Conservation (phyloP, 2,113 vertebrate species). For the Cebidichthys violaceus region DNA sequence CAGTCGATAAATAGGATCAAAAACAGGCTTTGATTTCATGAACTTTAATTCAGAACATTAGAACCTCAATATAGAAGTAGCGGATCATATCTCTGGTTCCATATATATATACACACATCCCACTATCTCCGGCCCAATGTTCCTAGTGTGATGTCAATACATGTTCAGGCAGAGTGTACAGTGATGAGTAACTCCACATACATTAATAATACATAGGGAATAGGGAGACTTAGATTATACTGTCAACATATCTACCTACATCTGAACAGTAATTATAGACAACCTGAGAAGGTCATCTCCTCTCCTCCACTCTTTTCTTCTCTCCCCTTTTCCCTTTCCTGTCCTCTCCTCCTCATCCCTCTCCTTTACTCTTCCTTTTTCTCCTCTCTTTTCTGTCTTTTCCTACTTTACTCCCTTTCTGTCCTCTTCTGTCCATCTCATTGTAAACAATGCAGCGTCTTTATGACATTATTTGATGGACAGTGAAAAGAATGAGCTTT, state of each 20-base stretch:
- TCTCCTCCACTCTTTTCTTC: background rate
- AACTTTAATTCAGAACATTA: background rate
- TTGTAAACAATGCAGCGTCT: background rate
- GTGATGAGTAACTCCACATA: background rate
- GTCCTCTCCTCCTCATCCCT: too few species aligned
- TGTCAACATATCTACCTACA: background rate
- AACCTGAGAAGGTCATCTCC: constrained; percentile 1
- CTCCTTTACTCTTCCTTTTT: too few species aligned
- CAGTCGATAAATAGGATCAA: background rate
- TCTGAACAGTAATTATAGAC: constrained; percentile 18
- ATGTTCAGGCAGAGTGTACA: background rate
- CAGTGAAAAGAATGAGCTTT: background rate
- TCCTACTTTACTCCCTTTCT: too few species aligned
- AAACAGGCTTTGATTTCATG: background rate
- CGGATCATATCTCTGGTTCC: background rate
- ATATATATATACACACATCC: background rate
- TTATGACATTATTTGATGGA: constrained; percentile 3
- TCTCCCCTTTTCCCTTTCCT: too few species aligned
- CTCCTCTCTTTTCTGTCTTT: background rate
- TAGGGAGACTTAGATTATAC: constrained; percentile 3
- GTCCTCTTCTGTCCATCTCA: background rate
- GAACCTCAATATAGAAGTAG: background rate
- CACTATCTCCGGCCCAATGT: background rate
- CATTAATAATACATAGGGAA: constrained; percentile 2
- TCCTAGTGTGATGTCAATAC: background rate